A percentile compares a stretch with the other conserved stretches of the same genome.
These are phyloP conservation scores for Latrodectus geometricus DNA, from an alignment of 1,140 invertebrate genomes.

Conservation along the genomic window DNA sequence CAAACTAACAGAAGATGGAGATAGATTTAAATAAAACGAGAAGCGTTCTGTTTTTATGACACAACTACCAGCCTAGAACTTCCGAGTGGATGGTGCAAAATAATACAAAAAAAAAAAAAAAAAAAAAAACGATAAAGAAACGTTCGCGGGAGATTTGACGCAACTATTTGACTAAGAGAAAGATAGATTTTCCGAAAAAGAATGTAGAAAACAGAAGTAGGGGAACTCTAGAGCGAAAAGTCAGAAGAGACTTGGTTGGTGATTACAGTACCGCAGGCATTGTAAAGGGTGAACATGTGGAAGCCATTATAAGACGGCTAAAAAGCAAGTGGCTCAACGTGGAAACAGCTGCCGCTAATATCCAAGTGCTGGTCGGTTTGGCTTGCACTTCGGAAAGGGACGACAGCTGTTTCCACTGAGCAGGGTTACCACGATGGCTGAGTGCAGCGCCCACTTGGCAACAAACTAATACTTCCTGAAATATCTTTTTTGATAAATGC, in stretches of 20 bases:
- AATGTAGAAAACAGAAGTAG: not conserved
- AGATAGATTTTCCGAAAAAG: not conserved
- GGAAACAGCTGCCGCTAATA: slow-evolving; percentile 57
- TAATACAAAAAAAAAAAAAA: not conserved
- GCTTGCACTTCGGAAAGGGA: slow-evolving; percentile 51
- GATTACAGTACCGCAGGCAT: slow-evolving; percentile 49
- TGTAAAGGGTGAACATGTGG: slow-evolving; percentile 59
- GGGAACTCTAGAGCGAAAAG: not conserved
- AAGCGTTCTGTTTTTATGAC: not conserved
- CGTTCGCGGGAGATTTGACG: no score
- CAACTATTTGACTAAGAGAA: not conserved
- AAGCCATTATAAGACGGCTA: slow-evolving; percentile 56
- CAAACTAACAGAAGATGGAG: no score
- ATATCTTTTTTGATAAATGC: no score
- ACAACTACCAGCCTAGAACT: not conserved
- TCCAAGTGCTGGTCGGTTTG: slow-evolving; percentile 58
- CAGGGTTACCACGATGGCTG: not conserved
- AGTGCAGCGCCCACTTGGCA: not conserved
- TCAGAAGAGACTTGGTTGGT: slow-evolving; percentile 6
- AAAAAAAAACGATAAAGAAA: not conserved
- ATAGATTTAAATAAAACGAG: not conserved
- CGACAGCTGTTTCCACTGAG: slow-evolving; percentile 46
- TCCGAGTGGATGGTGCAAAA: not conserved
- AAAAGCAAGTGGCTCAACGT: slow-evolving; percentile 53
- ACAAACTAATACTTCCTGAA: no score